phyloP scores from a whole-genome alignment of 2,797 vertebrate species.

The Cynopterus sphinx region DNA sequence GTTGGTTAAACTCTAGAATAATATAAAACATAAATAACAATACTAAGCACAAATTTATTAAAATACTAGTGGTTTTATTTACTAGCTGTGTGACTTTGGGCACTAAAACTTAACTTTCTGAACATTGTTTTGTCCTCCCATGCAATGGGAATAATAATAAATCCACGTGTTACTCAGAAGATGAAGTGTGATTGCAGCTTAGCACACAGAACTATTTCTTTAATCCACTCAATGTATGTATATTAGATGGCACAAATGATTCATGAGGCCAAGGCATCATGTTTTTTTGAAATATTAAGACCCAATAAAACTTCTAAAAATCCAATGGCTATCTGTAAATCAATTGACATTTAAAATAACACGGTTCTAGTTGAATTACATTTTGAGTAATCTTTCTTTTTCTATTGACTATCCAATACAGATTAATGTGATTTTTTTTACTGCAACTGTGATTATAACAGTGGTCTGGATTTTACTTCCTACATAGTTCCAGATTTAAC shows the following conservation, averaged over 20 bases:
- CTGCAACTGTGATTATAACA: not conserved
- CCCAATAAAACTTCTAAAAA: not conserved
- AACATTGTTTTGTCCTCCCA: not conserved
- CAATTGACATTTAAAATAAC: not conserved
- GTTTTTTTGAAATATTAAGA: not conserved
- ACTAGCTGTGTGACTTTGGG: not conserved
- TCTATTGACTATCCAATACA: not conserved
- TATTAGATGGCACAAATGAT: not conserved
- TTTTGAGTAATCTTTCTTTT: not conserved
- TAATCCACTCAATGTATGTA: not conserved
- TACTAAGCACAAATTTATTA: not conserved
- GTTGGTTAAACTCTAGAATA: not conserved
- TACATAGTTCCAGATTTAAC: conserved; percentile 61
- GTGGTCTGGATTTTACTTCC: conserved; percentile 44
- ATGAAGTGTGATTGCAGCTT: not conserved
- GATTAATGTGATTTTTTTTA: conserved; percentile 10
- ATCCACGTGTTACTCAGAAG: not conserved
- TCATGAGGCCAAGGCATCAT: not conserved
- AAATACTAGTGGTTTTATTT: not conserved
- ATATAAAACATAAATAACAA: not conserved
- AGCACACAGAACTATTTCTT: not conserved
- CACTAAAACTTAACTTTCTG: not conserved
- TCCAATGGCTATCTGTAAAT: not conserved
- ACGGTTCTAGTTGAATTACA: not conserved
- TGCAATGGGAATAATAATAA: not conserved